Evolutionary conservation across 2,113 vertebrate genomes (phyloP).

Genomic region (Parus major): DNA sequence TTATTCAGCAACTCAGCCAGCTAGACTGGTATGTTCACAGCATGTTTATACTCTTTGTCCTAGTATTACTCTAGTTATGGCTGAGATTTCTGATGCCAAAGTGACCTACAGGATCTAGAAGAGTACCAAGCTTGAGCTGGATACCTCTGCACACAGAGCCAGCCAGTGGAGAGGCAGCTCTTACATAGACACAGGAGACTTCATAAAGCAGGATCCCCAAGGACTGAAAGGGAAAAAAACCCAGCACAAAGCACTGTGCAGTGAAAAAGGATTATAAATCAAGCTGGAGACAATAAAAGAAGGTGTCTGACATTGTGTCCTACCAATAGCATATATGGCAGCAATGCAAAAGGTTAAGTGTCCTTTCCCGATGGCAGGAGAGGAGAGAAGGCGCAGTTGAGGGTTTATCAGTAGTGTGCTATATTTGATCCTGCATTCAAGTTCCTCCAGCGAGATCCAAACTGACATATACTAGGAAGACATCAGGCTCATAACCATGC

Average conservation of each 20-base stretch:
- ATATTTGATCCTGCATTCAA: neutral
- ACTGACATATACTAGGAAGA: neutral
- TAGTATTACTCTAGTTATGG: neutral
- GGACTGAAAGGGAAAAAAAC: neutral
- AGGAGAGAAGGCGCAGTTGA: neutral
- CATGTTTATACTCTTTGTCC: neutral
- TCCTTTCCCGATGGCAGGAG: neutral
- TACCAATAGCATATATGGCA: neutral
- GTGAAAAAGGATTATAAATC: neutral
- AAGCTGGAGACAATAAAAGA: neutral
- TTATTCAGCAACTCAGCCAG: neutral
- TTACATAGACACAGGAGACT: neutral
- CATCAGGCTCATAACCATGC: neutral
- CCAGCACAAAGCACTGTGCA: neutral
- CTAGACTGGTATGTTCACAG: neutral
- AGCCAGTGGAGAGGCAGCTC: neutral
- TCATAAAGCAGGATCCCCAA: neutral
- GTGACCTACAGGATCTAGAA: neutral
- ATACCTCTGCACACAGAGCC: neutral
- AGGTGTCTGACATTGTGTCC: neutral
- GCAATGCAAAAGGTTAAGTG: neutral
- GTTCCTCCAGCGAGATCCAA: neutral
- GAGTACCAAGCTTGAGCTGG: neutral
- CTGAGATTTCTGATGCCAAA: neutral
- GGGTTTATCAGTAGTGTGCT: neutral